Percentiles rank a stretch among this genome's conserved stretches.
phyloP scores from a whole-genome alignment of 2,888 invertebrate species.

The Cosmia pyralina region DNA sequence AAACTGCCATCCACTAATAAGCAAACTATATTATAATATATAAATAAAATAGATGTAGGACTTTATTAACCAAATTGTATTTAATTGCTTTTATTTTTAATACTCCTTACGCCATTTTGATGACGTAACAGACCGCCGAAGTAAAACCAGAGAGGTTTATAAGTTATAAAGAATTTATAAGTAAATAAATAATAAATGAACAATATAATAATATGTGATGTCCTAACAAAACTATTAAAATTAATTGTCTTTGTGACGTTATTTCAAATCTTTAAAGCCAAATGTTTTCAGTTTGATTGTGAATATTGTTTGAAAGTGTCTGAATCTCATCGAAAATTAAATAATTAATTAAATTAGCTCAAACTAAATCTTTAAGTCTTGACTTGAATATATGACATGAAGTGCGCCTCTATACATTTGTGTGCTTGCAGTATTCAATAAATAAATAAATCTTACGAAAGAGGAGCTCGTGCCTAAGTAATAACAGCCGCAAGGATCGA shows the following conservation, averaged over 20 bases:
- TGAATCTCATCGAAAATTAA: too few relatives aligned
- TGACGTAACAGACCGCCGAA: constrained; percentile 68
- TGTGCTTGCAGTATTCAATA: background rate
- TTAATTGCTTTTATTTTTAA: constrained; percentile 69
- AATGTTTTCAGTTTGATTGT: constrained; percentile 41
- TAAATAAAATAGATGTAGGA: constrained; percentile 67
- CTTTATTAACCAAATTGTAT: constrained; percentile 72
- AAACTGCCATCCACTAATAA: constrained; percentile 39
- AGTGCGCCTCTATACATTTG: background rate
- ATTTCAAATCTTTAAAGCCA: constrained; percentile 32
- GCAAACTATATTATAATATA: constrained; percentile 60
- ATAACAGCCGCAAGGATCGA: too few relatives aligned
- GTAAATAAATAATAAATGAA: constrained; percentile 37
- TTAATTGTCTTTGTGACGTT: constrained; percentile 27
- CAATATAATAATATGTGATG: constrained; percentile 51
- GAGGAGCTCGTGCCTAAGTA: background rate
- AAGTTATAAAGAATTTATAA: constrained; percentile 51
- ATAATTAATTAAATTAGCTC: too few relatives aligned
- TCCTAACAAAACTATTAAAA: constrained; percentile 31
- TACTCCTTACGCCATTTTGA: constrained; percentile 62
- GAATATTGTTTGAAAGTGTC: constrained; percentile 56
- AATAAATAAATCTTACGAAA: background rate
- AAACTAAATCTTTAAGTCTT: background rate
- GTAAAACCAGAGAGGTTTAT: constrained; percentile 57
- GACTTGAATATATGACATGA: background rate